Base-by-base conservation (phyloP, 2,797 vertebrate species). In the Oophaga sylvatica region DNA sequence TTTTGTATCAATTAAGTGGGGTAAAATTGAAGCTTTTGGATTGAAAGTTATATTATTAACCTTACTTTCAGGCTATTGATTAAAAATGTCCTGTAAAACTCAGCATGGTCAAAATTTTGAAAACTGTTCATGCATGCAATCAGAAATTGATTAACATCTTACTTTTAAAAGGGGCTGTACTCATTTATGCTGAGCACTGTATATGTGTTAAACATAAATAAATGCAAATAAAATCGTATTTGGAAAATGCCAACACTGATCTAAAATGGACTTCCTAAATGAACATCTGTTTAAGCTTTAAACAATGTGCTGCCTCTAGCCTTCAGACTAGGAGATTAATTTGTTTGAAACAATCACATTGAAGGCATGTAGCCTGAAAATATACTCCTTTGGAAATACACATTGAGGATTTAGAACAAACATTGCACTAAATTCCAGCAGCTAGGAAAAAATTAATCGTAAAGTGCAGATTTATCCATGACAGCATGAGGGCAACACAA, bases 201-300 rank as follows among this genome's bases (percentile, higher is more conserved):
- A 41, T 41, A 41, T 41, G 3, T 41, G 35, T 41, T 41, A 41
- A 57, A 12, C 59, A 62, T 62, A 62, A 16, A 2, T 19, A 63
- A 19, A 19, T 8, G 4, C 1, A 70, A 16, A 31, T 0, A 53
- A 71, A 88, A 84, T 84, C 63, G 75, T 79, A 70, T 83, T 84
- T 60, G 41, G 48, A 16, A 35, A 41, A 41, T 41, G 17, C 75
- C 80, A 57, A 56, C 65, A 70, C 56, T 71, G 67, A 87, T 88
- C 35, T 56, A 80, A 80, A 84, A 71, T 88, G 76, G 82, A 80
- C 82, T 80, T 88, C 67, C 56, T 67, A 71, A 84, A 75, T 83
- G 77, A 88, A 88, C 87, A 88, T 88, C 87, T 88, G 87, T 88
- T 88, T 70, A 80, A 70, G 87, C 77, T 88, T 84, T 88, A 84